Conservation (phyloP, 2,888 invertebrate genomes). For the Lysandra bellargus region DNA sequence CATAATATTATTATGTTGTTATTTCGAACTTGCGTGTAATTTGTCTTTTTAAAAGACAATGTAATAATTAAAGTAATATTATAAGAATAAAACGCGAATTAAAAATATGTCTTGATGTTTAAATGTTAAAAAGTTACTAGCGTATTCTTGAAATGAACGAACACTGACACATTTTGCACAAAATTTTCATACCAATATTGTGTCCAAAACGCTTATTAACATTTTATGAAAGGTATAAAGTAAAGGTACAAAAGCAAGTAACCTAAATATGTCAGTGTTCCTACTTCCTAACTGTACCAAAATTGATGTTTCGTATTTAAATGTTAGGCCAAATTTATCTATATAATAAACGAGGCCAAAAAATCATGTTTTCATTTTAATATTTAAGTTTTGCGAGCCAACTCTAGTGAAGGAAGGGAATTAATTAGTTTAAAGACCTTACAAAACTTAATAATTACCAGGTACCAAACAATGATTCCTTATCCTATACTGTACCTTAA, state of each 20-base stretch:
- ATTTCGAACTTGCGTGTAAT: too few relatives aligned
- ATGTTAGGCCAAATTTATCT: neutral
- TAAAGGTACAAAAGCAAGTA: too few relatives aligned
- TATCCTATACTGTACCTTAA: neutral
- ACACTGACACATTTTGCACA: neutral
- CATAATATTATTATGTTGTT: too few relatives aligned
- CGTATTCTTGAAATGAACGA: neutral
- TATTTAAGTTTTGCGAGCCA: neutral
- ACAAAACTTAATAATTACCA: too few relatives aligned
- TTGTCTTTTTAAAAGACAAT: too few relatives aligned
- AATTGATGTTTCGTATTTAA: neutral
- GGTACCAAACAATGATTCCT: constrained; percentile 15
- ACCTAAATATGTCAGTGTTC: neutral
- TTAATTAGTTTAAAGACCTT: too few relatives aligned
- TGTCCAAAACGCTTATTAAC: too few relatives aligned
- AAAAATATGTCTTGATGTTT: neutral
- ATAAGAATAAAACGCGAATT: too few relatives aligned
- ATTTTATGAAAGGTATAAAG: too few relatives aligned
- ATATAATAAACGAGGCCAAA: neutral
- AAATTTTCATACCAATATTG: neutral
- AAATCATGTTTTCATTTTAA: neutral
- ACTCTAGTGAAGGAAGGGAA: neutral
- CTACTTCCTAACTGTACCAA: neutral
- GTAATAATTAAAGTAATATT: too few relatives aligned
- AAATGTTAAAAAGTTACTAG: too few relatives aligned